phyloP scores from a whole-genome alignment of 2,797 vertebrate species.

The Craterocephalus amniculus region DNA sequence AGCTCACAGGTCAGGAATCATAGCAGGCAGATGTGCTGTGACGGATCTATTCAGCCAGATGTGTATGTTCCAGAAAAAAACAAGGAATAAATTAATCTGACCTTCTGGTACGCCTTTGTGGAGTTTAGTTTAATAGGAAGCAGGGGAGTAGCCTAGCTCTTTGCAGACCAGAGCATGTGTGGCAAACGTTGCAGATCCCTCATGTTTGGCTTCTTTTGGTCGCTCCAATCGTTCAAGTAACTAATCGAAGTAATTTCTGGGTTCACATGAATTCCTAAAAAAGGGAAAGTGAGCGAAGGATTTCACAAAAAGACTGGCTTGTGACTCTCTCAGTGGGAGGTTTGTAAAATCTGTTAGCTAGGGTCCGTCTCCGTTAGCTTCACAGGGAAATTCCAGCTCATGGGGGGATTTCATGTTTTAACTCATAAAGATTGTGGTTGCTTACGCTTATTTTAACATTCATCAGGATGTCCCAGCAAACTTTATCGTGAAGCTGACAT shows the following conservation, averaged over 20 bases:
- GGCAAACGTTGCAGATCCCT: background rate
- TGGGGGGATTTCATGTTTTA: background rate
- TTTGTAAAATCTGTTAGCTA: background rate
- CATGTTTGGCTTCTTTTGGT: background rate
- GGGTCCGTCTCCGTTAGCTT: background rate
- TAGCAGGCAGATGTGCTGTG: slow-evolving; percentile 12
- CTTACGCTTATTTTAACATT: background rate
- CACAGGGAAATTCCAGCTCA: background rate
- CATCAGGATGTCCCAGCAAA: background rate
- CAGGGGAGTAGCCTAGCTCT: background rate
- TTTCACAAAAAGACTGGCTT: no score
- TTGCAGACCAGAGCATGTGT: background rate
- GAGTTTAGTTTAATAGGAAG: no score
- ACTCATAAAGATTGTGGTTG: no score
- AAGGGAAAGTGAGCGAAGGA: no score
- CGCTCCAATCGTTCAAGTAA: background rate
- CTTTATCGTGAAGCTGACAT: no score
- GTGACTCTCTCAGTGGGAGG: background rate
- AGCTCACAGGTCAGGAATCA: slow-evolving; percentile 39
- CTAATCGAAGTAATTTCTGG: background rate
- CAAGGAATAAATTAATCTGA: background rate
- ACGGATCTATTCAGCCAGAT: slow-evolving; percentile 32
- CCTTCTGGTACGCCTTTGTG: background rate
- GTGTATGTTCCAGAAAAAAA: background rate
- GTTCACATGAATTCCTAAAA: no score